A percentile compares a stretch with the other conserved stretches of the same genome.
phyloP scores from a whole-genome alignment of 2,888 invertebrate genomes.

The Campoplex nolae region DNA sequence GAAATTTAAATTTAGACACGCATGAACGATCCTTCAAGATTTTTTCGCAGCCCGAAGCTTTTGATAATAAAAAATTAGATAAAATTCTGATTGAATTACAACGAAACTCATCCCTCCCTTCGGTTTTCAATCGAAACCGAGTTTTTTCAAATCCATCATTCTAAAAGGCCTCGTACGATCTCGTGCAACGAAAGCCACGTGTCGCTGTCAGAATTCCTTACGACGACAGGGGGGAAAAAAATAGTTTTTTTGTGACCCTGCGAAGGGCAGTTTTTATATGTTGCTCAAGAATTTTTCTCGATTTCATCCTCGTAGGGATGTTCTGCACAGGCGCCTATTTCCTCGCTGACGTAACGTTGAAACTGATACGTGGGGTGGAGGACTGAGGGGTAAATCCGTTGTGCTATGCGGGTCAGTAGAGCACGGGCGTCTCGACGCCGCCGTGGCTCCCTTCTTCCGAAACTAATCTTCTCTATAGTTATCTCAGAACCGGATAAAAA shows the following conservation, averaged over 20 bases:
- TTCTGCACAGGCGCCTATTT: constrained; percentile 72
- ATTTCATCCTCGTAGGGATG: constrained; percentile 25
- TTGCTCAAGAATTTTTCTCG: neutral
- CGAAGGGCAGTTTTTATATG: neutral
- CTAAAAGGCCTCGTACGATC: neutral
- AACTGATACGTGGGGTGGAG: constrained; percentile 66
- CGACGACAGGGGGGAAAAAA: neutral
- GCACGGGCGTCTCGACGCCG: constrained; percentile 73
- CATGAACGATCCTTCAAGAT: neutral
- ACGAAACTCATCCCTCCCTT: neutral
- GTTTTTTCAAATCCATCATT: neutral
- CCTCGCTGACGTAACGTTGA: constrained; percentile 69
- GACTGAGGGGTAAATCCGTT: constrained; percentile 60
- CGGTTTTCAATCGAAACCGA: neutral
- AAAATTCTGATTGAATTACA: neutral
- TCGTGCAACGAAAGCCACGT: neutral
- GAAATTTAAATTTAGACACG: neutral
- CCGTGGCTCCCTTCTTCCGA: constrained; percentile 54
- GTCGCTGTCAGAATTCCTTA: neutral
- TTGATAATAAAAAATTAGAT: neutral
- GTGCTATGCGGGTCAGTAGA: constrained; percentile 81
- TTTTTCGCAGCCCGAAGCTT: neutral
- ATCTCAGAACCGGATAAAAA: constrained; percentile 17
- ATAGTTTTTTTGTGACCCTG: neutral
- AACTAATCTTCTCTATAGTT: constrained; percentile 24